Base-by-base conservation (phyloP, 2,888 invertebrate genomes). In the Mesorhabditis spiculigera region DNA sequence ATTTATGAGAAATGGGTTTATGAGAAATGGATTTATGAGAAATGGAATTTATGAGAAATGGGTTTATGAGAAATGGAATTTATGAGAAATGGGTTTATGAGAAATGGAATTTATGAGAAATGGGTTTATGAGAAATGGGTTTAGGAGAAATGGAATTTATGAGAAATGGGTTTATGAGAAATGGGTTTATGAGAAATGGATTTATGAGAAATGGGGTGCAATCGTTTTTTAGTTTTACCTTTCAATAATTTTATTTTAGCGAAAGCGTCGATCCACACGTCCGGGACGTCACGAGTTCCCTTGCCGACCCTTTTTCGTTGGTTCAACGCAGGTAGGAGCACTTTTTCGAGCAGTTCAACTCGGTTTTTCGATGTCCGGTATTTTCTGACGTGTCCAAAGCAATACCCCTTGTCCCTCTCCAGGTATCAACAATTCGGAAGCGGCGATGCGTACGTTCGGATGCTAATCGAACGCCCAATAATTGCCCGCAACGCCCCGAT, bases 261-360 rank as follows among this genome's bases (percentile, higher is more conserved):
- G 68, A 45, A 8, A 61, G 67, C 8, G 58, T 78, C 44, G 73
- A 78, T 58, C 72, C 68, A 8, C 78, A 81, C 50, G 66, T 76
- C 43, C 63, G 65, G 13, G 75, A 78, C 45, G 45, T 79, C 5
- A 65, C 76, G 44, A 44, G 41, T 16, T 63, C 67, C 8, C 81
- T 74, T 68, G 58, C 72, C 63, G 65, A 66, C 8, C 69, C 76
- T 43, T 79, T 70, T 66, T 63, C 69, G 13, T 45, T 79, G 13
- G 73, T 79, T 10, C 69, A 79, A 16, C 8, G 63, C 13, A 63
- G 63, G 63, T 63, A 16, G 41, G n/a, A 6, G 6, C 28, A 28
- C 28, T 28, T 28, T 28, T 28, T 28, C 28, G 28, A 28, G 28
- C 28, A 28, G 28, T 28, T 28, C 28, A 28, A 28, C 28, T 28